These are phyloP conservation scores for Margaritifera margaritifera DNA, from an alignment of 2,888 invertebrate species.

Conservation along the genomic window DNA sequence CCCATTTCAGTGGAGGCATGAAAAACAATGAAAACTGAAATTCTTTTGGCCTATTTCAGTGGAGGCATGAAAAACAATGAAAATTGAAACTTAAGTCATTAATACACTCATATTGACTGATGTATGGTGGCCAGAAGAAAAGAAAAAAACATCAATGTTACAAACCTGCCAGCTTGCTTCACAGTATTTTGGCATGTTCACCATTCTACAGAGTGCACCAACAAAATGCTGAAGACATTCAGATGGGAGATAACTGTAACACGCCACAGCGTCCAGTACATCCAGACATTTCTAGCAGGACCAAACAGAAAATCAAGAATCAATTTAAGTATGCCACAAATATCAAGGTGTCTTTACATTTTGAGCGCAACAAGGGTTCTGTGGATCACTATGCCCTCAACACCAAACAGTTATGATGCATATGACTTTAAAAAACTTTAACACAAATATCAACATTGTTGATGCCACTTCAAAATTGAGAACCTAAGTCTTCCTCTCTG, in stretches of 20 bases:
- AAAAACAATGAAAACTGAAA: too few relatives aligned
- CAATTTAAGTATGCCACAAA: too few relatives aligned
- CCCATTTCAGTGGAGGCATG: too few relatives aligned
- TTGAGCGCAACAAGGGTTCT: too few relatives aligned
- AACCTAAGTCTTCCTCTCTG: too few relatives aligned
- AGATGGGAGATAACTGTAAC: conserved; percentile 90
- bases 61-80: not conserved
- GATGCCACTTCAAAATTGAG: too few relatives aligned
- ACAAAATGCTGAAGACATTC: conserved; percentile 87
- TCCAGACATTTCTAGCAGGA: conserved; percentile 81
- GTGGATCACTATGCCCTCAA: too few relatives aligned
- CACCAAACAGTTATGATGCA: too few relatives aligned
- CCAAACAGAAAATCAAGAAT: conserved; percentile 3
- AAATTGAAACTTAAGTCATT: not conserved
- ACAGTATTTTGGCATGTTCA: conserved; percentile 86
- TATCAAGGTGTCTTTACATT: too few relatives aligned
- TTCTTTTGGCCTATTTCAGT: too few relatives aligned
- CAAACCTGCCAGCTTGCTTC: conserved; percentile 86
- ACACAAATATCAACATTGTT: too few relatives aligned
- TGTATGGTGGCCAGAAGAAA: not conserved
- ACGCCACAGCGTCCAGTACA: conserved; percentile 90
- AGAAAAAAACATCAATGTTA: not conserved
- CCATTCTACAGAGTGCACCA: conserved; percentile 88
- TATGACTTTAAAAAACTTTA: too few relatives aligned
- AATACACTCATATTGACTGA: not conserved